phyloP scores from a whole-genome alignment of 2,888 invertebrate genomes.

The Elgonia sp. region DNA sequence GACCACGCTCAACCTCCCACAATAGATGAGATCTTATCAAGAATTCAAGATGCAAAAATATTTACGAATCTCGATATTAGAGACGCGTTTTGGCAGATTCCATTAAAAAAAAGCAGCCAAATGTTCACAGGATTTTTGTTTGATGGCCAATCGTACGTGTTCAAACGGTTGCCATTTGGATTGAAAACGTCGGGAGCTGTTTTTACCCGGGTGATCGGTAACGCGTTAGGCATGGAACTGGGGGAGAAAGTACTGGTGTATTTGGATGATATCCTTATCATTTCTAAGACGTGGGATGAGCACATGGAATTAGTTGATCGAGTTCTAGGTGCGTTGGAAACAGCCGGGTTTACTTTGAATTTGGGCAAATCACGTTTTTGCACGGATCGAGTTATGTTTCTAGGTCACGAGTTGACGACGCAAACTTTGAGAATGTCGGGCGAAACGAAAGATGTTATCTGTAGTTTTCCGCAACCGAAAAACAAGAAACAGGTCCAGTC shows the following conservation, averaged over 20 bases:
- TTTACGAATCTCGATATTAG: too few relatives aligned
- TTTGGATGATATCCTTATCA: neutral
- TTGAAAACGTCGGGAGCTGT: neutral
- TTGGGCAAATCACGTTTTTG: neutral
- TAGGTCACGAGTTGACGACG: neutral
- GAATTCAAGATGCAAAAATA: too few relatives aligned
- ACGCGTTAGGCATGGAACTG: neutral
- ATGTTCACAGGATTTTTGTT: neutral
- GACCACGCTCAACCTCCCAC: too few relatives aligned
- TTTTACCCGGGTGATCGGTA: neutral
- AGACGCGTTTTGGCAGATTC: neutral
- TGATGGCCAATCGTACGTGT: neutral
- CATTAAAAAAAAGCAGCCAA: neutral
- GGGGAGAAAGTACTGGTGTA: neutral
- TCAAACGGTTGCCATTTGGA: neutral
- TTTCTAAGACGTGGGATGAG: neutral
- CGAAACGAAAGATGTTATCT: neutral
- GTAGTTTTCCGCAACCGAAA: neutral
- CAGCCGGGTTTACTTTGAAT: neutral
- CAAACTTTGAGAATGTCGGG: constrained; percentile 4
- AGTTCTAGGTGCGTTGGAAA: neutral
- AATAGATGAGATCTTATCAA: too few relatives aligned
- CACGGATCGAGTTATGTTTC: neutral
- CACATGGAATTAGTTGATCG: neutral
- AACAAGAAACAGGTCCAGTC: neutral